Evolutionary conservation across 2,797 vertebrate genomes (phyloP).

Genomic region (Margarornis squamiger): DNA sequence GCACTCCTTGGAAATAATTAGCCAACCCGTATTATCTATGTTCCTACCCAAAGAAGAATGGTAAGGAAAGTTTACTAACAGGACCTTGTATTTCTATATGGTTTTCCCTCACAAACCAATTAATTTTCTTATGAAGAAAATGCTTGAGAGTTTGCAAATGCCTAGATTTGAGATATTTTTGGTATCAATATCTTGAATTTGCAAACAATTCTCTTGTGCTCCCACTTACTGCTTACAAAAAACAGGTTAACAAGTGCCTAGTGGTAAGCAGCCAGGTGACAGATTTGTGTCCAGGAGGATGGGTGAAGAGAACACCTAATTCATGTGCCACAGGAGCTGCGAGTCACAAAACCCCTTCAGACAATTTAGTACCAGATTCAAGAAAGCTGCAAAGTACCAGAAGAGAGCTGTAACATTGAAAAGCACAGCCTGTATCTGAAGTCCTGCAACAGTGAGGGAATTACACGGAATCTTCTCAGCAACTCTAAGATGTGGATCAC

Average conservation of each 20-base stretch:
- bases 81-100: not conserved
- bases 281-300: not conserved
- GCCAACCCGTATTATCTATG: not conserved
- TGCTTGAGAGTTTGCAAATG: not conserved
- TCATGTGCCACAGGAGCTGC: not conserved
- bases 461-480: not conserved
- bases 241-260: not conserved
- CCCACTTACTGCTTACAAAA: not conserved
- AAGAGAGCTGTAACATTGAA: not conserved
- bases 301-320: not conserved
- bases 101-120: not conserved
- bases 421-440: not conserved
- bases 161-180: not conserved
- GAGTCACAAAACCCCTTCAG: not conserved
- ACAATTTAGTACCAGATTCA: not conserved
- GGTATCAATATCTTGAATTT: not conserved
- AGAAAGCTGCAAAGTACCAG: not conserved
- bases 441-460: not conserved
- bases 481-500: not conserved
- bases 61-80: not conserved
- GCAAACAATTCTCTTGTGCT: not conserved
- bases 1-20: slow-evolving; percentile 17
- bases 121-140: not conserved
- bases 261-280: not conserved
- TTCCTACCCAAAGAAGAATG: not conserved